Evolutionary conservation across 2,888 invertebrate species (phyloP), one percentile per base, ranked within the genome.

Genomic region (Sphinx pinastri): DNA sequence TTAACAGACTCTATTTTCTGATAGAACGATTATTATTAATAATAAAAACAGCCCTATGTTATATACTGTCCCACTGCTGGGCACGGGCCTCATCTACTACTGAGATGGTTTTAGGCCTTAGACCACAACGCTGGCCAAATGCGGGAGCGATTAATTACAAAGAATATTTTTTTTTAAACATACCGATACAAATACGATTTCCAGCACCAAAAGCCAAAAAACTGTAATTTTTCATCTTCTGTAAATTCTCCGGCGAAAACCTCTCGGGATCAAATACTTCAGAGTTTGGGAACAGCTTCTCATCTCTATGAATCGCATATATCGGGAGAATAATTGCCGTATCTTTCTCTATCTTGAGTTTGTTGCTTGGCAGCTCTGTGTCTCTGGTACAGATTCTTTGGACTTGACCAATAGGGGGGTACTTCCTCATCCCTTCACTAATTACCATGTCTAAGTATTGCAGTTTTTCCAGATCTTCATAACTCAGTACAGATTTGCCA

Each of bases 131-230:
- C n/a, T n/a, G n/a, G n/a, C n/a, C n/a, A n/a, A n/a, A n/a, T n/a
- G n/a, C n/a, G n/a, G 6, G 6, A 16, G 16, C 19, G 12, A 47
- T 16, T 13, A 19, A 1, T 38, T 2, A 38, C 38, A 38, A 4
- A 7, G 14, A n/a, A 54, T n/a, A 54, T 1, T n/a, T 54, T 1
- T n/a, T 3, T 13, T 14, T 52, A 47, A 19, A n/a, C 88, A 88
- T 80, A 94, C 94, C 94, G 67, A 94, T 86, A 75, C 94, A 95
- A 75, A 88, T 88, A 51, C 94, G 84, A 60, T 93, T 92, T 58
- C 94, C 94, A 77, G 91, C 94, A 13, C 94, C 94, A 81, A 94
- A 95, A 10, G 94, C 93, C 71, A 94, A 76, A 77, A 87, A 94
- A 25, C 85, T 85, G 75, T 82, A 93, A 57, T 89, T 90, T 2